Evolutionary conservation across 2,888 invertebrate species (phyloP), one percentile per base, ranked within the genome.

Genomic region (Cistogaster globosa): DNA sequence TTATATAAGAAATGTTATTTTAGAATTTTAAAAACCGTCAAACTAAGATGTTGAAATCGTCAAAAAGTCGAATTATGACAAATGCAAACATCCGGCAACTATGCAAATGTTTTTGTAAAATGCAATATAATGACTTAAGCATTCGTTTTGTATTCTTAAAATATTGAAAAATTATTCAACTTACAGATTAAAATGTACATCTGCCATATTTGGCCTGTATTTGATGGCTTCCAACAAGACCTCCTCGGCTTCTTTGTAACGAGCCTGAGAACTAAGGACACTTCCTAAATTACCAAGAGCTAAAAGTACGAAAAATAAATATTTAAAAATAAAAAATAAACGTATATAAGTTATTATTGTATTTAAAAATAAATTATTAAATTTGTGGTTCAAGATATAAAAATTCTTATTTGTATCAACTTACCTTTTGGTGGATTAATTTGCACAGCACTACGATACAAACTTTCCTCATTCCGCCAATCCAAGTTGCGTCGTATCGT

Each of bases 161-260:
- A 32, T 26, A 26, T 26, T 26, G 26, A 1, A 51, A 55, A 22
- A 5, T 22, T 53, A 20, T 20, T 18, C 14, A 57, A 97, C 98
- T 97, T 94, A 98, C 98, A 98, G 94, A 94, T 99, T 99, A 93
- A 99, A 99, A 94, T 99, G 98, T 84, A 98, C 98, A 93, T 99
- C 99, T 83, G 99, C 99, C 98, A 99, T 99, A 93, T 98, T 99
- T 89, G 97, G 96, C 92, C 98, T 95, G 94, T 96, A 95, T 89
- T 95, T 95, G 87, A 99, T 95, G 83, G 99, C 99, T 93, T 96
- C 96, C 91, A 96, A 95, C 93, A 98, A 98, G 74, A 98, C 98
- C 90, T 95, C 95, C 93, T 98, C 98, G 72, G 99, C 99, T 93
- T 98, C 98, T 87, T 94, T 94, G 80, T 95, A 94, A 89, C 97